Percentiles rank a stretch among this genome's conserved stretches.
These are phyloP conservation scores for Sparidentex hasta DNA, from an alignment of 2,797 vertebrate species.

Conservation along the genomic window DNA sequence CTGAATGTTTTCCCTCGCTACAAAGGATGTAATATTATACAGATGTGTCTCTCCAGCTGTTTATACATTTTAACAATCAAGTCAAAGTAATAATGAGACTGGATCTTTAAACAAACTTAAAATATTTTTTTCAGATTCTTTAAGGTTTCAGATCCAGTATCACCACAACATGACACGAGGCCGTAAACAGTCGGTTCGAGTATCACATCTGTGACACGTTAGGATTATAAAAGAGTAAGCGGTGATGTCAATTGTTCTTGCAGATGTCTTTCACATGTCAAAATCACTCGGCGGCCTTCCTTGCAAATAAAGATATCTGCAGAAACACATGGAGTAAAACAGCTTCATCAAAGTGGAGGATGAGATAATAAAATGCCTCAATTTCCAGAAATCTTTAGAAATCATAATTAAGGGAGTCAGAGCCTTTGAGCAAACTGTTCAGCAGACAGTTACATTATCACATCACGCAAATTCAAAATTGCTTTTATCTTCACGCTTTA, in stretches of 20 bases:
- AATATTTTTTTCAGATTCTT: constrained; percentile 28
- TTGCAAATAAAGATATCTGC: background rate
- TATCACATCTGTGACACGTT: constrained; percentile 49
- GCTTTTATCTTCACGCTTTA: background rate
- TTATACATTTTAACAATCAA: constrained; percentile 29
- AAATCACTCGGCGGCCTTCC: constrained; percentile 6
- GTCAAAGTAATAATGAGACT: constrained; percentile 13
- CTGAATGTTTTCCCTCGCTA: constrained; percentile 7
- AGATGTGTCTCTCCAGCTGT: constrained; percentile 56
- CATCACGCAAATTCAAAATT: background rate
- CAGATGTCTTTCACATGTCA: constrained; percentile 1
- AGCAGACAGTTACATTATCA: constrained; percentile 21
- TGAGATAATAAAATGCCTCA: constrained; percentile 18
- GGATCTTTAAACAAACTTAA: constrained; percentile 18
- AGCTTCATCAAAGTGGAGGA: constrained; percentile 9
- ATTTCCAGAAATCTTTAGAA: constrained; percentile 20
- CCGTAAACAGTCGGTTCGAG: constrained; percentile 17
- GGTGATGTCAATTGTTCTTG: constrained; percentile 3
- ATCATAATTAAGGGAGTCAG: constrained; percentile 16
- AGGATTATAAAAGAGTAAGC: constrained; percentile 4
- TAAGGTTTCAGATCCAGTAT: constrained; percentile 28
- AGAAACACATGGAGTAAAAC: background rate
- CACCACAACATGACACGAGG: constrained; percentile 14
- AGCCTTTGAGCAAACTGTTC: constrained; percentile 31
- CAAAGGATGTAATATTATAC: constrained; percentile 45